Conservation (phyloP, 1,140 invertebrate genomes). For the Rhagoletis zephyria region DNA sequence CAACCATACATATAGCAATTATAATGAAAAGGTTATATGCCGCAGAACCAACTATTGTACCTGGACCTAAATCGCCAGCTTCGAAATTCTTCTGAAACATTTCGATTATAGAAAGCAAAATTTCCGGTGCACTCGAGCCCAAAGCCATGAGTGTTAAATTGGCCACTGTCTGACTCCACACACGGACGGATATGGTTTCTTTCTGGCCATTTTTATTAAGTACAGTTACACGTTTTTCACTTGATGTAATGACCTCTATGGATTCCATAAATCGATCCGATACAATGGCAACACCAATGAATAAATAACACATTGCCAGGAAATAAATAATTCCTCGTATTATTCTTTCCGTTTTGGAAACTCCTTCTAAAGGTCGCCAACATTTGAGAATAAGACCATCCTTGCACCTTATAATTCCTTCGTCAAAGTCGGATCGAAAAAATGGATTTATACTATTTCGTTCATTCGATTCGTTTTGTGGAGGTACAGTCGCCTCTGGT, state of each 20-base stretch:
- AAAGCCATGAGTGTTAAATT: constrained; percentile 97
- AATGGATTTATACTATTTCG: no score
- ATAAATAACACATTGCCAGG: constrained; percentile 88
- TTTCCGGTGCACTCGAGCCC: constrained; percentile 96
- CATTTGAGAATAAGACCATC: constrained; percentile 12
- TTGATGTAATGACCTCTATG: constrained; percentile 97
- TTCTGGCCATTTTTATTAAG: constrained; percentile 87
- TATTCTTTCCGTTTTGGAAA: constrained; percentile 73
- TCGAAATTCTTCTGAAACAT: constrained; percentile 91
- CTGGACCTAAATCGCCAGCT: constrained; percentile 94
- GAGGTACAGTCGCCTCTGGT: background rate
- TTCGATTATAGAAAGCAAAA: constrained; percentile 94
- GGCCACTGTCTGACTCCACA: constrained; percentile 96
- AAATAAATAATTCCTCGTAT: constrained; percentile 90
- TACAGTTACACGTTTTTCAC: constrained; percentile 90
- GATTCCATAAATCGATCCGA: constrained; percentile 97
- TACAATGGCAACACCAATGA: constrained; percentile 96
- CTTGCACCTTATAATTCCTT: background rate
- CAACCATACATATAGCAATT: constrained; percentile 92
- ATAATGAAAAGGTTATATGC: constrained; percentile 98
- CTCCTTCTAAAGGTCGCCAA: constrained; percentile 25
- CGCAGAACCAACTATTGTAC: constrained; percentile 96
- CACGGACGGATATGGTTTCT: constrained; percentile 85
- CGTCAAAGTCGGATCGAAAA: no score
- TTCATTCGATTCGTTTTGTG: background rate